A percentile compares a stretch with the other conserved stretches of the same genome.
phyloP scores from a whole-genome alignment of 2,888 invertebrate genomes.

The Ariolimax columbianus region DNA sequence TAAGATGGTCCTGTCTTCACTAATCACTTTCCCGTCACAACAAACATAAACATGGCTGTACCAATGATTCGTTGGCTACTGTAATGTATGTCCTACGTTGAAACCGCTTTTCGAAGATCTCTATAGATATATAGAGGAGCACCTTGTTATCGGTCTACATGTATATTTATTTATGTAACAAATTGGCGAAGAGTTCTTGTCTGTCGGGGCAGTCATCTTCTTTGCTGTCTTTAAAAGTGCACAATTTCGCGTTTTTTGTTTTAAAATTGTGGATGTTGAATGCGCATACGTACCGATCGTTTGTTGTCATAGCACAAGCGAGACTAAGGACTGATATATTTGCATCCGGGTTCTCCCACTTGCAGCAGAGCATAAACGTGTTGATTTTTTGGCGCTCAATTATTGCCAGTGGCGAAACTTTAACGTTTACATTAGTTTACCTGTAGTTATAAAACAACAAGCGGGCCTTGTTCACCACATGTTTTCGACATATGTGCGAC shows the following conservation, averaged over 20 bases:
- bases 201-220: no score
- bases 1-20: no score
- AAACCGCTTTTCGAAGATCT: no score
- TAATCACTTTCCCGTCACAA: no score
- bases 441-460: conserved; percentile 10
- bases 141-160: background rate
- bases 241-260: background rate
- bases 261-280: background rate
- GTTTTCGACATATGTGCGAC: background rate
- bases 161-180: background rate
- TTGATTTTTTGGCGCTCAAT: background rate
- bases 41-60: no score
- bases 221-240: background rate
- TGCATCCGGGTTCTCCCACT: background rate
- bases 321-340: background rate
- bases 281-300: background rate
- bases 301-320: background rate
- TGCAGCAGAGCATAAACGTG: background rate
- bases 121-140: background rate
- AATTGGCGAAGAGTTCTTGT: no score
- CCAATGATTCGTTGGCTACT: no score
- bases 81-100: no score
- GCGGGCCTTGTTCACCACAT: background rate
- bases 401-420: background rate
- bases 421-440: background rate